Percentiles rank a stretch among this genome's conserved stretches.
Conservation (phyloP, 2,797 vertebrate species). For the Urophycis tenuis region DNA sequence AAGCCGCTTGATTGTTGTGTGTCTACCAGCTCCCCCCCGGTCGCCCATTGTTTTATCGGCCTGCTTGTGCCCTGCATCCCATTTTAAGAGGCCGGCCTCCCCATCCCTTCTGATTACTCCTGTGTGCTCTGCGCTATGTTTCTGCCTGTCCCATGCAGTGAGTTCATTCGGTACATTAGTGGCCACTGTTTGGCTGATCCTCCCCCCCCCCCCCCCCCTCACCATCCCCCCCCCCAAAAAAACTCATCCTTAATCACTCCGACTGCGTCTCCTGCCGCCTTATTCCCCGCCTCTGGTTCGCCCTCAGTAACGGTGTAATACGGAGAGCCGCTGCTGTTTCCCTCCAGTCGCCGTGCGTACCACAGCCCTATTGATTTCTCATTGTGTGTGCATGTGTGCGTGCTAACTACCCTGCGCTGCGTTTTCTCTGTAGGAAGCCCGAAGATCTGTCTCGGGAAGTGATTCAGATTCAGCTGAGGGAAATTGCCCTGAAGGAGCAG, state of each 20-base stretch:
- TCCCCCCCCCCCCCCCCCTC: constrained; percentile 36
- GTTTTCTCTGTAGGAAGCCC: constrained; percentile 76
- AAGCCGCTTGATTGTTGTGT: background rate
- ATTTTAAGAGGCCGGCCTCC: constrained; percentile 15
- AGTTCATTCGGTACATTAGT: constrained; percentile 44
- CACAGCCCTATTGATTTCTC: constrained; percentile 43
- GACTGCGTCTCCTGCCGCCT: constrained; percentile 59
- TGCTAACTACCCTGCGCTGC: constrained; percentile 18
- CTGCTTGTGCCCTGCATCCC: background rate
- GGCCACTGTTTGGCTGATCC: constrained; percentile 46
- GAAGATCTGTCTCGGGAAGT: constrained; percentile 90
- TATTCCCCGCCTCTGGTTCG: constrained; percentile 57
- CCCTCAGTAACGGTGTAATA: constrained; percentile 49
- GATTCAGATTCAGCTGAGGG: constrained; percentile 88
- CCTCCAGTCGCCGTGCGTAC: constrained; percentile 24
- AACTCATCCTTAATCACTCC: constrained; percentile 32
- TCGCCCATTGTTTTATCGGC: constrained; percentile 13
- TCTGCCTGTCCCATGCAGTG: constrained; percentile 32
- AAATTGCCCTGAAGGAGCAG: constrained; percentile 85
- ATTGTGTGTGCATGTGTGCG: constrained; percentile 15
- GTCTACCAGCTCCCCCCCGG: background rate
- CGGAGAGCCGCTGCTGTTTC: constrained; percentile 33
- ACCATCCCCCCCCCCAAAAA: too few species aligned
- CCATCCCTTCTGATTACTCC: constrained; percentile 8
- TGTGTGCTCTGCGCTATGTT: constrained; percentile 29